phyloP scores from a whole-genome alignment of 35 echinoderm and acorn worm genomes.

The Patiria miniata region DNA sequence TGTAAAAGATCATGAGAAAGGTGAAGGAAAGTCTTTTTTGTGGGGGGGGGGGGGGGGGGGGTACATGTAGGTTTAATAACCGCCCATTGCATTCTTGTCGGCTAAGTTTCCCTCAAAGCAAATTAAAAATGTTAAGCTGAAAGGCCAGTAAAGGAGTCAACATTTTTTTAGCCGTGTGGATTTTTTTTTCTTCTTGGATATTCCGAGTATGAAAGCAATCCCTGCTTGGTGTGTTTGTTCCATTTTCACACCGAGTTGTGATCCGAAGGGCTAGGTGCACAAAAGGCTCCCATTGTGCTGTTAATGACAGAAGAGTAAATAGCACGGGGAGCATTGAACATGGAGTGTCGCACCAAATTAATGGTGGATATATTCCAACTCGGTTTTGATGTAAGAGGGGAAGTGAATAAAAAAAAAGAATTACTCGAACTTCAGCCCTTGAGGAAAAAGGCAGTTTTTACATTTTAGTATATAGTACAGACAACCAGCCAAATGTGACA shows the following conservation, averaged over 20 bases:
- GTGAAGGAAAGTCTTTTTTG: background rate
- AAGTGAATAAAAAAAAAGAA: no score
- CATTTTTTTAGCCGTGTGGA: background rate
- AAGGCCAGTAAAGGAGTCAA: background rate
- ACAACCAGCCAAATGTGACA: no score
- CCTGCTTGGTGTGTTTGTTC: no score
- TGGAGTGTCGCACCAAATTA: no score
- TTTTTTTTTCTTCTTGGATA: no score
- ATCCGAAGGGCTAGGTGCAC: background rate
- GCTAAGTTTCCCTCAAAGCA: background rate
- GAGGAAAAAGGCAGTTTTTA: no score
- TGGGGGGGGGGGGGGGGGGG: background rate
- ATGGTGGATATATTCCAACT: no score
- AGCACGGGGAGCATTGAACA: background rate
- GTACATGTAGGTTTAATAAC: background rate
- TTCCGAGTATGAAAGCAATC: no score
- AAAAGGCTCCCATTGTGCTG: background rate
- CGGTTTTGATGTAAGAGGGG: no score
- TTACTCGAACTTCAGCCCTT: no score
- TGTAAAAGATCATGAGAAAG: background rate
- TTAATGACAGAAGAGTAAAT: slow-evolving; percentile 9
- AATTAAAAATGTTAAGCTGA: background rate
- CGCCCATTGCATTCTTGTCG: background rate
- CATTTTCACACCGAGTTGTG: slow-evolving; percentile 22
- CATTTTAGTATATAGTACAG: no score